phyloP scores from a whole-genome alignment of 2,888 invertebrate genomes.

The Stictocephala bisonia region DNA sequence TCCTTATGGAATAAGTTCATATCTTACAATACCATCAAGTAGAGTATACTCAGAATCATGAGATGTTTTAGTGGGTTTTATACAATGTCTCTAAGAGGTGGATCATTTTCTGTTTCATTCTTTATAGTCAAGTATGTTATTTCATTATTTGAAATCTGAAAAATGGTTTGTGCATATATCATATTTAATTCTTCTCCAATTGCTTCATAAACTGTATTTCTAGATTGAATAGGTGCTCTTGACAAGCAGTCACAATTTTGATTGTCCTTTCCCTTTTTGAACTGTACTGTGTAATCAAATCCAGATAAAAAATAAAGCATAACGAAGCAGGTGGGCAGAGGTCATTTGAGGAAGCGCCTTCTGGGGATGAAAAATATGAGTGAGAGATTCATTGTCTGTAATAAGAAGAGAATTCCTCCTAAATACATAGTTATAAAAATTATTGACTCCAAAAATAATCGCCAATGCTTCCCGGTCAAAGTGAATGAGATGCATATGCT shows the following conservation, averaged over 20 bases:
- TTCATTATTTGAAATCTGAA: not conserved
- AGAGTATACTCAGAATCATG: constrained; percentile 18
- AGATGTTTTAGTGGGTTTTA: not conserved
- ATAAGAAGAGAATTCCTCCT: constrained; percentile 39
- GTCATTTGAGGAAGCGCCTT: constrained; percentile 43
- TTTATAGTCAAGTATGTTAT: not conserved
- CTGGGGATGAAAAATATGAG: constrained; percentile 46
- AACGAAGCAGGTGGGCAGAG: constrained; percentile 45
- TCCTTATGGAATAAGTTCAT: no score
- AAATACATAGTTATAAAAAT: constrained; percentile 48
- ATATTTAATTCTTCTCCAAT: no score
- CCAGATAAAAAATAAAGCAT: constrained; percentile 49
- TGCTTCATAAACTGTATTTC: no score
- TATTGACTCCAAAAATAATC: constrained; percentile 47
- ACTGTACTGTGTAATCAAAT: constrained; percentile 50
- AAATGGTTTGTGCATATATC: no score
- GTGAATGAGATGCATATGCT: constrained; percentile 46
- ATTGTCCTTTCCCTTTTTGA: constrained; percentile 50
- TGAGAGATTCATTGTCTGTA: constrained; percentile 48
- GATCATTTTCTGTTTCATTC: constrained; percentile 14
- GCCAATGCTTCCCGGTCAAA: constrained; percentile 52
- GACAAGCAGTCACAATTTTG: constrained; percentile 51
- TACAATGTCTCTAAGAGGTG: not conserved
- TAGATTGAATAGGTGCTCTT: no score
- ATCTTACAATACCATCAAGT: constrained; percentile 41